These are phyloP conservation scores for Hydriomena furcata DNA, from an alignment of 2,888 invertebrate genomes.

Conservation along the genomic window DNA sequence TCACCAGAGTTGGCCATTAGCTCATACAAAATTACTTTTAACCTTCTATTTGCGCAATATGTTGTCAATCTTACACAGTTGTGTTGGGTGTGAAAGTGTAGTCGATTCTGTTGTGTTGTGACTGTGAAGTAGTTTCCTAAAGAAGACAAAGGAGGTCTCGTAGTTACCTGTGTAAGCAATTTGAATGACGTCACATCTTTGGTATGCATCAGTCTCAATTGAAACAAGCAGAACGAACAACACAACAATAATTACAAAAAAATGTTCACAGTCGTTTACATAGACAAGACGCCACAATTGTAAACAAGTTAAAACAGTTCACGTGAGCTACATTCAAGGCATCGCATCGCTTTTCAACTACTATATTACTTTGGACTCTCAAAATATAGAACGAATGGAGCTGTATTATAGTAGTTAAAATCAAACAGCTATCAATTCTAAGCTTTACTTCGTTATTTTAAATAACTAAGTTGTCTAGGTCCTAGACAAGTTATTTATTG, in stretches of 20 bases:
- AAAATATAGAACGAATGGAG: too few relatives aligned
- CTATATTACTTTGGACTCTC: too few relatives aligned
- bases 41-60: too few relatives aligned
- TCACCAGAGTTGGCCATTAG: too few relatives aligned
- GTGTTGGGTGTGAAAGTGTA: background rate
- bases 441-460: too few relatives aligned
- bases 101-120: background rate
- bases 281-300: conserved; percentile 1
- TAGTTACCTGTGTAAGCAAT: background rate
- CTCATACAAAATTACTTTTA: too few relatives aligned
- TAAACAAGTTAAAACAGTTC: background rate
- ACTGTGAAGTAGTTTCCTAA: background rate
- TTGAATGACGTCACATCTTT: conserved; percentile 1
- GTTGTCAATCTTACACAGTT: background rate
- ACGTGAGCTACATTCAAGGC: background rate
- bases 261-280: background rate
- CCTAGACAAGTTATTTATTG: too few relatives aligned
- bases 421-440: too few relatives aligned
- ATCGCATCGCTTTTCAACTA: background rate
- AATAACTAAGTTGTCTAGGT: too few relatives aligned
- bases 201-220: conserved; percentile 6
- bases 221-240: conserved; percentile 2
- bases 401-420: too few relatives aligned
- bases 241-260: conserved; percentile 7
- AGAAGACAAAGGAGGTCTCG: background rate